phyloP scores from a whole-genome alignment of 2,113 vertebrate genomes.

The Syrrhaptes paradoxus region DNA sequence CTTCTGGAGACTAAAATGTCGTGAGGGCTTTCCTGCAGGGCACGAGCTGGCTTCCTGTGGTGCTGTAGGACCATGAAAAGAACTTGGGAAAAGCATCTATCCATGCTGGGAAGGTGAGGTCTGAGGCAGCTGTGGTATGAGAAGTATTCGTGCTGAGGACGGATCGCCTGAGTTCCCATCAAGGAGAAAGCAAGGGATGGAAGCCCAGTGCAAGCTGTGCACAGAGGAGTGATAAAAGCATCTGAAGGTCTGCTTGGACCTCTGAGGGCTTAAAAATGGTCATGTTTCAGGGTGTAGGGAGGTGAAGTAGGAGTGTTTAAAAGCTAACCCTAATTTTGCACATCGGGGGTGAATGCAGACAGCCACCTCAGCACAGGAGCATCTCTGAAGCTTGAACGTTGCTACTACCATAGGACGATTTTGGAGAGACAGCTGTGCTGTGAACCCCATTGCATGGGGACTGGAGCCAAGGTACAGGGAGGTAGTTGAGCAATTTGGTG shows the following conservation, averaged over 20 bases:
- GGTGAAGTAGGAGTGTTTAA: background rate
- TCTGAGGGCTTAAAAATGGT: background rate
- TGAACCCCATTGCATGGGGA: background rate
- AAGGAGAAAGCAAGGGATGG: background rate
- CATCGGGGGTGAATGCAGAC: background rate
- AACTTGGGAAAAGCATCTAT: background rate
- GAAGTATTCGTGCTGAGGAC: background rate
- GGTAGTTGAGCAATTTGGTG: background rate
- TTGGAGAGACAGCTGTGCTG: background rate
- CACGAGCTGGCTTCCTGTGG: background rate
- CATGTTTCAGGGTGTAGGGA: background rate
- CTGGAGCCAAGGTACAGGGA: background rate
- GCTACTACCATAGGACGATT: background rate
- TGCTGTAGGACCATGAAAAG: background rate
- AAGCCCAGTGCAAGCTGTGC: accelerated
- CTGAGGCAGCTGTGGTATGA: background rate
- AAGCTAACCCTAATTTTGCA: background rate
- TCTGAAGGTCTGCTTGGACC: background rate
- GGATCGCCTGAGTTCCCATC: background rate
- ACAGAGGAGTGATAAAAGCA: background rate
- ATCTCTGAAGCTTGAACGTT: background rate
- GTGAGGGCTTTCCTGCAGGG: background rate
- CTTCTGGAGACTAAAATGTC: background rate
- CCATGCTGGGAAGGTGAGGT: background rate
- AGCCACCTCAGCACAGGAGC: background rate